These are phyloP conservation scores for Bombus balteatus DNA, from an alignment of 1,140 invertebrate genomes.

Conservation along the genomic window DNA sequence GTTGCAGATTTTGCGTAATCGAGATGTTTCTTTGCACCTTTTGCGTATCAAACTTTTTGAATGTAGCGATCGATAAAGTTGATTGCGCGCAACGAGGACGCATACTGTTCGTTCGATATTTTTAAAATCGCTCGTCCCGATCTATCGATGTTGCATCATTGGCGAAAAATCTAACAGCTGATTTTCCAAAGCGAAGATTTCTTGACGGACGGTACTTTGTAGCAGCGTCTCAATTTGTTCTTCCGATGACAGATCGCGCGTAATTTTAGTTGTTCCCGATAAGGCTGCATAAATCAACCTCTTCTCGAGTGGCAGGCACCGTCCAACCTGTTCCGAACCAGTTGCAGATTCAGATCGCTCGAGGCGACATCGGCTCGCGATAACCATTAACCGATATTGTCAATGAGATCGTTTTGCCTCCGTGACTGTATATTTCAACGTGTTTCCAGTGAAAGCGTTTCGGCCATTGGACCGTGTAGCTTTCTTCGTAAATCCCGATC, in stretches of 20 bases:
- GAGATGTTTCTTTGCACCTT: background rate
- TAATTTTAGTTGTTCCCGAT: slow-evolving; percentile 58
- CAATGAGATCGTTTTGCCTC: slow-evolving; percentile 32
- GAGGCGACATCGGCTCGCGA: slow-evolving; percentile 1
- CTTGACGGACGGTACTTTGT: no score
- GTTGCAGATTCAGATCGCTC: slow-evolving; percentile 42
- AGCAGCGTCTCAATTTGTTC: slow-evolving; percentile 46
- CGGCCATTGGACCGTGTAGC: no score
- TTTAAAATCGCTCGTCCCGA: background rate
- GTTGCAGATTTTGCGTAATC: background rate
- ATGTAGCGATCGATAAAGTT: background rate
- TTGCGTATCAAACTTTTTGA: background rate
- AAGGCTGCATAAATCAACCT: slow-evolving; percentile 55
- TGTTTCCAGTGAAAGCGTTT: background rate
- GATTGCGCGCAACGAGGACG: no score
- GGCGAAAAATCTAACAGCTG: background rate
- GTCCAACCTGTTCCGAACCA: slow-evolving; percentile 53
- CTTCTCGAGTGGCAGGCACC: slow-evolving; percentile 10
- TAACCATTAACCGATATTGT: slow-evolving; percentile 52
- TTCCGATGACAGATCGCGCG: slow-evolving; percentile 34
- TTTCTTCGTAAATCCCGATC: background rate
- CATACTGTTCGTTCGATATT: background rate
- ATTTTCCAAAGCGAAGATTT: background rate
- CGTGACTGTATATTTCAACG: background rate
- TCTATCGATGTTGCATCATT: background rate